These are phyloP conservation scores for Pungitius pungitius DNA, from an alignment of 2,113 vertebrate genomes.

Conservation along the genomic window DNA sequence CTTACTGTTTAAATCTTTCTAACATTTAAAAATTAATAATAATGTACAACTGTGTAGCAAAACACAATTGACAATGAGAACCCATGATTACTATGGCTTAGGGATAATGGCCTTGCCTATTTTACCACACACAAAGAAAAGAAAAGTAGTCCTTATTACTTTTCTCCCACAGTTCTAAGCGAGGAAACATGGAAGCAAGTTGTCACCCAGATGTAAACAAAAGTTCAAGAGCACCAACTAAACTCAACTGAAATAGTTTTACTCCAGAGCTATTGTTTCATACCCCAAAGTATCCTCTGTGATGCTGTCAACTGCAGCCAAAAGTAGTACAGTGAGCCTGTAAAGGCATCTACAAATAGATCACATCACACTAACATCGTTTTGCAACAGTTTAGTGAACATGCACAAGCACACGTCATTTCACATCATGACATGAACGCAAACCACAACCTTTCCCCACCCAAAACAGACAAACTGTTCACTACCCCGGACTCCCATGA, in stretches of 20 bases:
- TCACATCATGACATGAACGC: too few relatives aligned
- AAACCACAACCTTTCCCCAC: background rate
- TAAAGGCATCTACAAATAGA: background rate
- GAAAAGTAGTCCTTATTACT: background rate
- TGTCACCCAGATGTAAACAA: background rate
- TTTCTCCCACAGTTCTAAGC: background rate
- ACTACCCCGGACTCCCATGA: constrained; percentile 30
- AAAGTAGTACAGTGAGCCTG: background rate
- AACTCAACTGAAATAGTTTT: background rate
- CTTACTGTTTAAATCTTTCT: too few relatives aligned
- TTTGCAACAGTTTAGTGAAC: background rate
- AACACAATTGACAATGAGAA: background rate
- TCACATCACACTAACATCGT: background rate
- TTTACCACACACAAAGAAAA: constrained; percentile 6
- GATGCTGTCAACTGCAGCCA: background rate
- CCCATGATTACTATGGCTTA: background rate
- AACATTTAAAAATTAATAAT: too few relatives aligned
- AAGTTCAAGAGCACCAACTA: background rate
- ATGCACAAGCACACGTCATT: background rate
- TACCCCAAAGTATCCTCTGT: background rate
- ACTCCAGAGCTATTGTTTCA: background rate
- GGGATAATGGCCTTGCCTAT: background rate
- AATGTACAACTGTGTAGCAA: too few relatives aligned
- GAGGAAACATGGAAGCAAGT: background rate
- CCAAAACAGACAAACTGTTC: constrained; percentile 37